Conservation (phyloP, 2,113 vertebrate genomes). For the Etheostoma spectabile region DNA sequence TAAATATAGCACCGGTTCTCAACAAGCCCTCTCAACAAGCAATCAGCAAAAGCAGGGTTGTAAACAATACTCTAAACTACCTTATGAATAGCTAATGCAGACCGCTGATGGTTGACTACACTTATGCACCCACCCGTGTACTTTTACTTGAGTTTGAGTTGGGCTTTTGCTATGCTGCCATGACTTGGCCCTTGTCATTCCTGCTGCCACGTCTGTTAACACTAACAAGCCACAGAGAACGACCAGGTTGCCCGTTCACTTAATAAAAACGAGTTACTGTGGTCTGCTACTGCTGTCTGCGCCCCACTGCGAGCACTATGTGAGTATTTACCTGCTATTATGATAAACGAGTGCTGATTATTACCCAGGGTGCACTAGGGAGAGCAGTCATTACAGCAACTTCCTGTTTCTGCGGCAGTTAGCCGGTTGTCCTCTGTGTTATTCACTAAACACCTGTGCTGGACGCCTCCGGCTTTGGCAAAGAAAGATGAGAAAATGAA, state of each 20-base stretch:
- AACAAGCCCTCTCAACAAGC: conserved; percentile 8
- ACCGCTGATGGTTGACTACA: conserved; percentile 41
- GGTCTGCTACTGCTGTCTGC: conserved; percentile 39
- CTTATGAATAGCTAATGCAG: conserved; percentile 51
- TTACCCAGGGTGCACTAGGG: conserved; percentile 80
- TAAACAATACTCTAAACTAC: conserved; percentile 38
- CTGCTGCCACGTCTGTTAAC: conserved; percentile 43
- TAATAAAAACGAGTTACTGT: conserved; percentile 53
- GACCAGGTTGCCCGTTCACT: conserved; percentile 10
- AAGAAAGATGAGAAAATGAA: conserved; percentile 62
- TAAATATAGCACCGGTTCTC: conserved; percentile 27
- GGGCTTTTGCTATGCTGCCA: conserved; percentile 20
- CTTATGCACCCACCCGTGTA: conserved; percentile 10
- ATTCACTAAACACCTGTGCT: conserved; percentile 77
- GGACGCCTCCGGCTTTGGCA: conserved; percentile 69
- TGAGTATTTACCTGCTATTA: conserved; percentile 80
- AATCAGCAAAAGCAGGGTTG: conserved; percentile 20
- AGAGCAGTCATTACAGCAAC: conserved; percentile 76
- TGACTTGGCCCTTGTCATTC: conserved; percentile 60
- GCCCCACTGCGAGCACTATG: conserved; percentile 59
- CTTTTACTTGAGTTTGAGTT: conserved; percentile 38
- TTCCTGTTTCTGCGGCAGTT: conserved; percentile 74
- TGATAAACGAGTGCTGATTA: conserved; percentile 81
- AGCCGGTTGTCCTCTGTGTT: conserved; percentile 65
- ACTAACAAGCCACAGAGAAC: conserved; percentile 39